Percentiles rank a stretch among this genome's conserved stretches.
Conservation (phyloP, 1,140 invertebrate genomes). For the Choristoneura fumiferana region DNA sequence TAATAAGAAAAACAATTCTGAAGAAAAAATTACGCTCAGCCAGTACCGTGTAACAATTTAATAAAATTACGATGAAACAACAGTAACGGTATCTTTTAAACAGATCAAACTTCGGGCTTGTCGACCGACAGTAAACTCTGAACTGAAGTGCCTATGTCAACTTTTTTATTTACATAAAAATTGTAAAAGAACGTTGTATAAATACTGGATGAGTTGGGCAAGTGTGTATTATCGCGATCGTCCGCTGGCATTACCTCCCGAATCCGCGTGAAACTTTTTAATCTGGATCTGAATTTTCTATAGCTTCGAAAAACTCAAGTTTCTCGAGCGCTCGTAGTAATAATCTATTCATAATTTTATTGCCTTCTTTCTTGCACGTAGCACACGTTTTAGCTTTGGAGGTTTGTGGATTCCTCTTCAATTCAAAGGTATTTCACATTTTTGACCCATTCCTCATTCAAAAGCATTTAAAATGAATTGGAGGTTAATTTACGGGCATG, state of each 20-base stretch:
- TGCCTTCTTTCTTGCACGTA: conserved; percentile 11
- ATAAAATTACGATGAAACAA: too few species aligned
- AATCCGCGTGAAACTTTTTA: conserved; percentile 50
- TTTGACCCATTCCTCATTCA: too few species aligned
- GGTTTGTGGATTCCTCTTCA: background rate
- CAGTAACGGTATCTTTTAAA: too few species aligned
- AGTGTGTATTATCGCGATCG: conserved; percentile 47
- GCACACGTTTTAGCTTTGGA: background rate
- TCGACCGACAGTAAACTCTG: background rate
- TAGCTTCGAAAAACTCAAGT: conserved; percentile 40
- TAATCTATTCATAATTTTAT: conserved; percentile 17
- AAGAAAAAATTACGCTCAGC: too few species aligned
- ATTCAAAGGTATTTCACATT: too few species aligned
- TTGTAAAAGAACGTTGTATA: background rate
- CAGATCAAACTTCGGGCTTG: background rate
- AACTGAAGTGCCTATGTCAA: conserved; percentile 3
- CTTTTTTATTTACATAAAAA: conserved; percentile 16
- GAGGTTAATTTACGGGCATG: too few species aligned
- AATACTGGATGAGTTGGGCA: conserved; percentile 20
- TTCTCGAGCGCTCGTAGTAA: conserved; percentile 24
- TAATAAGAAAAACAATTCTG: too few species aligned
- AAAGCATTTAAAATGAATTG: too few species aligned
- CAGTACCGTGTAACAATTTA: too few species aligned
- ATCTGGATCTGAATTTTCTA: conserved; percentile 48
- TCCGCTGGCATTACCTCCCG: conserved; percentile 39